Evolutionary conservation across 2,797 vertebrate genomes (phyloP).

Genomic region (Chaenodraco wilsoni): DNA sequence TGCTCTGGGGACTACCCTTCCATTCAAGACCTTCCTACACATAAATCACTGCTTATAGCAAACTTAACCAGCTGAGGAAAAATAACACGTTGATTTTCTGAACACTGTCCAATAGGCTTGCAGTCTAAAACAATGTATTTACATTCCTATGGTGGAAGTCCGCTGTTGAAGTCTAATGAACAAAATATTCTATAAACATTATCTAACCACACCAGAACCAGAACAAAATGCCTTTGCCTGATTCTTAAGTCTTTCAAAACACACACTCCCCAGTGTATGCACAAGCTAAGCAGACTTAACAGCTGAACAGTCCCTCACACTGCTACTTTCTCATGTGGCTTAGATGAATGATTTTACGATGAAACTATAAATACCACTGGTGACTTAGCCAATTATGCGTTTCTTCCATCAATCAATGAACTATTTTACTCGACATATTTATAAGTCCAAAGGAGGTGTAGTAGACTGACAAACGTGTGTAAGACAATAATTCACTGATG

Average conservation of each 20-base stretch:
- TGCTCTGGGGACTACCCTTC: constrained; percentile 70
- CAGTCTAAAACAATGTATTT: constrained; percentile 33
- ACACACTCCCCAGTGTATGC: constrained; percentile 1
- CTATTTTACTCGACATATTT: constrained; percentile 76
- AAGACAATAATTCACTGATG: constrained; percentile 77
- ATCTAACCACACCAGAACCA: constrained; percentile 33
- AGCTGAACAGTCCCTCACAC: constrained; percentile 19
- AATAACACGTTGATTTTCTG: constrained; percentile 50
- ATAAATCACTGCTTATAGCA: constrained; percentile 75
- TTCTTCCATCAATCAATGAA: constrained; percentile 65
- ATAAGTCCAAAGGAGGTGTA: constrained; percentile 68
- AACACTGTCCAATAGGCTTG: constrained; percentile 36
- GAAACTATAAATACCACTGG: constrained; percentile 45
- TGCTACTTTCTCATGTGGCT: constrained; percentile 47
- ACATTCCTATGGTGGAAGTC: constrained; percentile 32
- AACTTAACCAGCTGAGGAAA: constrained; percentile 64
- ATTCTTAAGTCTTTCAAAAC: constrained; percentile 31
- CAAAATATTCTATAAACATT: constrained; percentile 38
- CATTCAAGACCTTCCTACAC: constrained; percentile 69
- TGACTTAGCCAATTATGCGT: constrained; percentile 54
- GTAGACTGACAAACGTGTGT: constrained; percentile 65
- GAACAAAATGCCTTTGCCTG: constrained; percentile 26
- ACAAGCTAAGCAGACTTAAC: not conserved
- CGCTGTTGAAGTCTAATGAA: constrained; percentile 40
- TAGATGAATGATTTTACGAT: constrained; percentile 61